Base-by-base conservation (phyloP, 2,888 invertebrate genomes). In the Eucriotettix oculatus region DNA sequence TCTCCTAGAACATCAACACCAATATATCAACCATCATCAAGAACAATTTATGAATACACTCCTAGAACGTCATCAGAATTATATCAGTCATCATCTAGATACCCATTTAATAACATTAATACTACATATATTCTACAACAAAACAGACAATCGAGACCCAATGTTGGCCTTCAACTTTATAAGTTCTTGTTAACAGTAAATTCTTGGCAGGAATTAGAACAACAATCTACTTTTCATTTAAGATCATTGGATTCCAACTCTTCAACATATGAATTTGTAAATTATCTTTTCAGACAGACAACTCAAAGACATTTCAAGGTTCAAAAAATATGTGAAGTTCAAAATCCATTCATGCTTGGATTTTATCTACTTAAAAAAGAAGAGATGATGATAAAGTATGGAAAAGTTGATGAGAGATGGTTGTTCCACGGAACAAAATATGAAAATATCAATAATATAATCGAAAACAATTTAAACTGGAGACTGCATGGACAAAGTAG, bases 301-400 rank as follows among this genome's bases (percentile, higher is more conserved):
- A 58, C 52, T 9, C 9, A 58, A 52, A 53, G 29, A 12, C 10
- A 16, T 41, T 58, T 52, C 41, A 54, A n/a, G 12, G 29, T 58
- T 10, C n/a, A n/a, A 40, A 29, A 11, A 1, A 52, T 58, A 16
- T 10, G 16, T 12, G 53, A 42, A 54, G 53, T 58, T 16, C 16
- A 58, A 43, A 58, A 58, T 43, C 58, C 58, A 1, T 58, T 54
- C 43, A 17, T 58, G n/a, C 42, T 10, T n/a, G 59, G 59, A 16
- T 52, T n/a, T n/a, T 66, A 64, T 41, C 48, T 57, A 12, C 43
- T 64, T 16, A 64, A 63, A 52, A 66, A 66, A 60, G 57, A 61
- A 58, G 65, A 65, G 52, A 58, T 59, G 9, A 53, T 42, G 9
- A 42, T 40, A 16, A 56, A 59, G 29, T 44, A 42, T 16, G 55